phyloP scores from a whole-genome alignment of 2,113 vertebrate species.

The Pyrgilauda ruficollis region DNA sequence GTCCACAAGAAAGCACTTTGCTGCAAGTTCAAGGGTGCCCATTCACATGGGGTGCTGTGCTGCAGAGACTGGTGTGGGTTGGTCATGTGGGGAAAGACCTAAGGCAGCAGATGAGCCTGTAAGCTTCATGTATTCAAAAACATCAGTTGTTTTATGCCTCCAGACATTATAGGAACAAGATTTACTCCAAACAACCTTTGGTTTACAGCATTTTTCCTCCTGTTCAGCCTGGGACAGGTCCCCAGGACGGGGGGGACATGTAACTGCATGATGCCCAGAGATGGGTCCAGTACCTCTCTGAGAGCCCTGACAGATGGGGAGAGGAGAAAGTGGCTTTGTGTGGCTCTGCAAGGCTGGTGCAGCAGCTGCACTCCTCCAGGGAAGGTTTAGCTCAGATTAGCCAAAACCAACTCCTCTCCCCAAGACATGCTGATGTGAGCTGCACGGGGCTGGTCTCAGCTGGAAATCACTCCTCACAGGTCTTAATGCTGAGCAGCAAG shows the following conservation, averaged over 20 bases:
- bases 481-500: slow-evolving; percentile 36
- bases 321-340: neutral
- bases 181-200: neutral
- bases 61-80: neutral
- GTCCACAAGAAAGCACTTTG: neutral
- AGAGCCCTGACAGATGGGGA: slow-evolving; percentile 1
- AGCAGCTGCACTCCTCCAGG: slow-evolving; percentile 51
- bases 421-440: neutral
- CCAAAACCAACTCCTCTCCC: slow-evolving; percentile 26
- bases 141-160: neutral
- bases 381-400: slow-evolving; percentile 53
- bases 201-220: neutral
- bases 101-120: neutral
- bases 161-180: neutral
- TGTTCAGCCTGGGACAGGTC: neutral
- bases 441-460: neutral
- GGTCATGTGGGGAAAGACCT: neutral
- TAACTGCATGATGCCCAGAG: neutral
- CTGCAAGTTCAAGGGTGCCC: neutral
- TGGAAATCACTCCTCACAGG: slow-evolving; percentile 2
- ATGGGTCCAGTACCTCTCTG: neutral
- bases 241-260: neutral
- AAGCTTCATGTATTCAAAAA: fast-evolving
- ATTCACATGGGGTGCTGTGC: neutral
- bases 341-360: neutral